phyloP scores from a whole-genome alignment of 2,797 vertebrate species.

The Ceryle rudis region DNA sequence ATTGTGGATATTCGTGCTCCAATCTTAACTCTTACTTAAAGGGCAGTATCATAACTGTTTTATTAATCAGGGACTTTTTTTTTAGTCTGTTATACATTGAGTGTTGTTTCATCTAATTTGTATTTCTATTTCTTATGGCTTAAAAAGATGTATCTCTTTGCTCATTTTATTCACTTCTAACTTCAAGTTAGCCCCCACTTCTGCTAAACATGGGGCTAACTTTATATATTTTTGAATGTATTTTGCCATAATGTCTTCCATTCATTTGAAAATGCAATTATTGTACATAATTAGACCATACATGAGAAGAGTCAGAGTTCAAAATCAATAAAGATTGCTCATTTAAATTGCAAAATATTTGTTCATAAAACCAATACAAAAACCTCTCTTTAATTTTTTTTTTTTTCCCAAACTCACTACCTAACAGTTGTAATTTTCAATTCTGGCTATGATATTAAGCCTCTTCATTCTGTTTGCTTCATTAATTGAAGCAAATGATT shows the following conservation, averaged over 20 bases:
- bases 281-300: conserved; percentile 14
- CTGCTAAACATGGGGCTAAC: not conserved
- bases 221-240: not conserved
- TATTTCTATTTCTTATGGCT: conserved; percentile 40
- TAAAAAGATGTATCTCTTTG: conserved; percentile 15
- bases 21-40: not conserved
- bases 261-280: conserved; percentile 46
- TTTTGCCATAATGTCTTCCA: conserved; percentile 42
- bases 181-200: too few relatives aligned
- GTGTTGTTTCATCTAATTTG: not conserved
- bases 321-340: conserved; percentile 46
- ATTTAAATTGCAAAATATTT: conserved; percentile 55
- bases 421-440: conserved; percentile 3
- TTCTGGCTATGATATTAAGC: not conserved
- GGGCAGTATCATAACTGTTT: not conserved
- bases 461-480: not conserved
- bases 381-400: not conserved
- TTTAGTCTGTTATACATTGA: not conserved
- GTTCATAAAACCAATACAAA: conserved; percentile 13
- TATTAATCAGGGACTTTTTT: not conserved
- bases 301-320: not conserved
- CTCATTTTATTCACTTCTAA: conserved; percentile 30
- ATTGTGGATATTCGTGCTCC: not conserved
- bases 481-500: not conserved
- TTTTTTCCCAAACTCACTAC: not conserved